These are phyloP conservation scores for Teleogryllus oceanicus DNA, from an alignment of 2,888 invertebrate genomes.

Conservation along the genomic window DNA sequence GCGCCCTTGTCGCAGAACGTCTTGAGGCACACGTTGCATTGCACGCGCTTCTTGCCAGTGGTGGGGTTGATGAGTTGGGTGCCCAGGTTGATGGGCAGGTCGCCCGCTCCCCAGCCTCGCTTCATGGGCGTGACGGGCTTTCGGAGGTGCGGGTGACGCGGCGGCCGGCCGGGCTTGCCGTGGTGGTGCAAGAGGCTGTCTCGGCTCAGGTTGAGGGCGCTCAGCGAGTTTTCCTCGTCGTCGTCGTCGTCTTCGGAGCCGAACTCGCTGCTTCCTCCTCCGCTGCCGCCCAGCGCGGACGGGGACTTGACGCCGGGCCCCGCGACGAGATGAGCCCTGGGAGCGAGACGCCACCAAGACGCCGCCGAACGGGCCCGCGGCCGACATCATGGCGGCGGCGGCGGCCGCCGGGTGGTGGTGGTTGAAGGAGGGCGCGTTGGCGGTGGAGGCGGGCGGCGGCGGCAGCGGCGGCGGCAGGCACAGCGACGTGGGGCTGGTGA, in stretches of 20 bases:
- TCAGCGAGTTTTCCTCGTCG: constrained; percentile 59
- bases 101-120: constrained; percentile 71
- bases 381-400: constrained; percentile 50
- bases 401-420: constrained; percentile 59
- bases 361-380: constrained; percentile 58
- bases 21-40: constrained; percentile 96
- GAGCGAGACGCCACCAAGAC: constrained; percentile 60
- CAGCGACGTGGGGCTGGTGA: constrained; percentile 58
- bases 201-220: constrained; percentile 63
- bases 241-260: constrained; percentile 59
- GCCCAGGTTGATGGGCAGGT: constrained; percentile 75
- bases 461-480: constrained; percentile 59
- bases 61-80: constrained; percentile 89
- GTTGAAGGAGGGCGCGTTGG: constrained; percentile 50
- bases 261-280: constrained; percentile 52
- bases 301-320: constrained; percentile 52
- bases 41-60: constrained; percentile 93
- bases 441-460: constrained; percentile 59
- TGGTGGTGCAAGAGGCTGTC: constrained; percentile 45
- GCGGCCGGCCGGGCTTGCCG: constrained; percentile 44
- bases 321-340: constrained; percentile 58
- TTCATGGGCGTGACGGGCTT: constrained; percentile 68
- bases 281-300: constrained; percentile 45
- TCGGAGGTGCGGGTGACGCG: constrained; percentile 40
- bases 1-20: constrained; percentile 99